Evolutionary conservation across 1,140 invertebrate species (phyloP), one percentile per base, ranked within the genome.

Genomic region (Conus betulinus): DNA sequence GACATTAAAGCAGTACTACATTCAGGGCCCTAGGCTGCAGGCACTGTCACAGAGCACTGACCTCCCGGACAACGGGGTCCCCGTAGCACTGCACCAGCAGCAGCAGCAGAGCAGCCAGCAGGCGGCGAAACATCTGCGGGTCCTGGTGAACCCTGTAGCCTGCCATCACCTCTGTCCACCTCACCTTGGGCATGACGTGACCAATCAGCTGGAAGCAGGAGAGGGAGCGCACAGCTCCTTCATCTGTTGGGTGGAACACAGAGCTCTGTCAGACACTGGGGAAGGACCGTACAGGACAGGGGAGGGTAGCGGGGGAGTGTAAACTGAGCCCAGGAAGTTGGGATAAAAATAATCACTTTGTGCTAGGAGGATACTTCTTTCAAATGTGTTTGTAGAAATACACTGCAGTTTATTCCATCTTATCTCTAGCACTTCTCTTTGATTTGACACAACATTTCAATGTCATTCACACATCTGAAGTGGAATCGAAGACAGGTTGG

Each of bases 21-120:
- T 39, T 39, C 0, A 39, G 39, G 39, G 39, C 39, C 39, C 39
- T 39, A 39, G 39, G 39, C 39, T 39, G 39, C 39, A 39, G 39
- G 39, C 39, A 39, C 39, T 0, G 39, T 39, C 57, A 8, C 57
- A 60, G 15, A 60, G 57, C 8, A 81, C 79, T 84, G 88, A 94
- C 93, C 93, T 94, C 91, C 63, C 91, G 84, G 78, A 93, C 90
- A 85, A 91, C 88, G 79, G 90, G 90, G 78, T 94, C 93, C 17
- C 90, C 89, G 86, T 92, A 93, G 39, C 89, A 90, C 88, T 94
- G 93, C 25, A 94, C 90, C 60, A 94, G 89, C 3, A 95, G 89
- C 23, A 92, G 67, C 52, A 93, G 91, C 0, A 94, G 84, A 83
- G 90, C 90, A 8, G 88, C 89, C 85, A 93, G 88, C 25, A 93